A percentile compares a stretch with the other conserved stretches of the same genome.
These are phyloP conservation scores for Anarhynchus alexandrinus DNA, from an alignment of 2,113 vertebrate species.

Conservation along the genomic window DNA sequence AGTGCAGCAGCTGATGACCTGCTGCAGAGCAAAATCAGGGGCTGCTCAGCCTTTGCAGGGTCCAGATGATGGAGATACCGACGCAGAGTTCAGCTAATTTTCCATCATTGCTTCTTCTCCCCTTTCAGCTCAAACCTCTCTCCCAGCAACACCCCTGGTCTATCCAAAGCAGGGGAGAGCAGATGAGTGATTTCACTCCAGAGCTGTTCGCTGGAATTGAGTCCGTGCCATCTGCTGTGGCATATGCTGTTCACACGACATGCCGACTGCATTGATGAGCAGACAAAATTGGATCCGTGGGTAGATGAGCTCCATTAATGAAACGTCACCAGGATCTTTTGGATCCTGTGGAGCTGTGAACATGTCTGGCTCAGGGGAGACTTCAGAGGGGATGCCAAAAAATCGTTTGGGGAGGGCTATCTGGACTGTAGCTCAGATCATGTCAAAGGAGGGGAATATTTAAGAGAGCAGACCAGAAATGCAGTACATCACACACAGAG, in stretches of 20 bases:
- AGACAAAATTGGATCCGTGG: not conserved
- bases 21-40: not conserved
- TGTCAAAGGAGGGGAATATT: not conserved
- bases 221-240: constrained; percentile 45
- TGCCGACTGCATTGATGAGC: not conserved
- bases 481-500: not conserved
- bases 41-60: rapidly evolving
- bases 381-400: not conserved
- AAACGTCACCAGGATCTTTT: not conserved
- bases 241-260: constrained; percentile 18
- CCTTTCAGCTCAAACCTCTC: not conserved
- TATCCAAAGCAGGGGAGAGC: not conserved
- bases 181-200: not conserved
- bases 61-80: rapidly evolving
- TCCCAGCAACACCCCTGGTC: not conserved
- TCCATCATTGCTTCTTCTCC: not conserved
- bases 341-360: not conserved
- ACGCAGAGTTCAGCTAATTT: not conserved
- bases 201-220: not conserved
- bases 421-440: rapidly evolving
- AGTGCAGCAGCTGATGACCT: not conserved
- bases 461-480: not conserved
- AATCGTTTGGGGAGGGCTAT: not conserved
- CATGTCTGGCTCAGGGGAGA: not conserved
- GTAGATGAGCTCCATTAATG: not conserved